Evolutionary conservation across 2,113 vertebrate genomes (phyloP).

Genomic region (Melierax canorus): DNA sequence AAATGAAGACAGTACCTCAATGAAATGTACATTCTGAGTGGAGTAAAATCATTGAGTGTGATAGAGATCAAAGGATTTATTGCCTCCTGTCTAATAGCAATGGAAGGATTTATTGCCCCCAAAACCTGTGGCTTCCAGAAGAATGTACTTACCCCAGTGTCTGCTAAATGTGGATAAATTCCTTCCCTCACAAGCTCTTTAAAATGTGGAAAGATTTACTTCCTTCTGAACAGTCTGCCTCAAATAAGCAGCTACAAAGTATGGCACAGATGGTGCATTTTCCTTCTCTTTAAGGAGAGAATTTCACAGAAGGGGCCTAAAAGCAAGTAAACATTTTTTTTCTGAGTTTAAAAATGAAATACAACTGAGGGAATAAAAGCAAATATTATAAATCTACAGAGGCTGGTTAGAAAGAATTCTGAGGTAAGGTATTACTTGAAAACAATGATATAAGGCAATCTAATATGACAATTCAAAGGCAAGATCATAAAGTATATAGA

Average conservation of each 20-base stretch:
- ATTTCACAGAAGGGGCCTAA: background rate
- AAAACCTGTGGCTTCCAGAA: constrained; percentile 51
- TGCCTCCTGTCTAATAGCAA: constrained; percentile 40
- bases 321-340: background rate
- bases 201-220: constrained; percentile 62
- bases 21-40: constrained; percentile 18
- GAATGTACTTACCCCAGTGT: constrained; percentile 58
- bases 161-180: constrained; percentile 46
- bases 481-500: background rate
- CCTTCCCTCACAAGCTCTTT: constrained; percentile 36
- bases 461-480: background rate
- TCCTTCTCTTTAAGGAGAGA: background rate
- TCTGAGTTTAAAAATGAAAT: background rate
- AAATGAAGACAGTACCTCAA: constrained; percentile 29
- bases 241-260: constrained; percentile 21
- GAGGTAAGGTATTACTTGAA: background rate
- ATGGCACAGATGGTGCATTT: constrained; percentile 19
- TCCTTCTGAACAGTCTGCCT: constrained; percentile 24
- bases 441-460: background rate
- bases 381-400: background rate
- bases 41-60: constrained; percentile 42
- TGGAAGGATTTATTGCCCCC: constrained; percentile 55
- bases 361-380: background rate
- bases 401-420: background rate
- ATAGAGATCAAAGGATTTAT: constrained; percentile 61